These are phyloP conservation scores for Eulacestoma nigropectus DNA, from an alignment of 2,113 vertebrate genomes.

Conservation along the genomic window DNA sequence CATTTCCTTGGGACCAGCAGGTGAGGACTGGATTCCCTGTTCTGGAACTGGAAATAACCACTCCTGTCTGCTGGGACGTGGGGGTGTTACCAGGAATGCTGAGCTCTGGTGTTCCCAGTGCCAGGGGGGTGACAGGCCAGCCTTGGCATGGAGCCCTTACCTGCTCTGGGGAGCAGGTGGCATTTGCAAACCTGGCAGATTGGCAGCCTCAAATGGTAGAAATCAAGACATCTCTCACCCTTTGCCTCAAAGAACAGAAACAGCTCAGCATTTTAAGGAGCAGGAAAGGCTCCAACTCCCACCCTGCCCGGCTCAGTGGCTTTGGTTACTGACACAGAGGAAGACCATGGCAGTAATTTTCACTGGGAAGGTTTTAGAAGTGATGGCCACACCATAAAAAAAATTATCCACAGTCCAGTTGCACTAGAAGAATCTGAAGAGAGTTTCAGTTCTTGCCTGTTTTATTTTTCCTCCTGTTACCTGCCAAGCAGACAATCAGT, in stretches of 20 bases:
- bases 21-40: background rate
- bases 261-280: background rate
- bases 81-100: background rate
- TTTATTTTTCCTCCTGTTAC: background rate
- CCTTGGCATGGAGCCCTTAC: background rate
- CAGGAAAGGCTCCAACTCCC: background rate
- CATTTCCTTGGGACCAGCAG: background rate
- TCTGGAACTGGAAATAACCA: background rate
- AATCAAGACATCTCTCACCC: background rate
- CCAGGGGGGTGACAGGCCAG: background rate
- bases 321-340: background rate
- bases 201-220: background rate
- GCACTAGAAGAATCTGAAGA: background rate
- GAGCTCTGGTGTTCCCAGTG: background rate
- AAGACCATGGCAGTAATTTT: background rate
- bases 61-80: background rate
- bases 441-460: background rate
- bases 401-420: background rate
- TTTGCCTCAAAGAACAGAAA: background rate
- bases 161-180: background rate
- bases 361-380: background rate
- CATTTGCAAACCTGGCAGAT: background rate
- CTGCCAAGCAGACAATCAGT: background rate
- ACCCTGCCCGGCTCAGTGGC: background rate
- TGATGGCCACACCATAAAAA: background rate